Conservation (phyloP, 2,888 invertebrate genomes). For the Thalpophila matura region DNA sequence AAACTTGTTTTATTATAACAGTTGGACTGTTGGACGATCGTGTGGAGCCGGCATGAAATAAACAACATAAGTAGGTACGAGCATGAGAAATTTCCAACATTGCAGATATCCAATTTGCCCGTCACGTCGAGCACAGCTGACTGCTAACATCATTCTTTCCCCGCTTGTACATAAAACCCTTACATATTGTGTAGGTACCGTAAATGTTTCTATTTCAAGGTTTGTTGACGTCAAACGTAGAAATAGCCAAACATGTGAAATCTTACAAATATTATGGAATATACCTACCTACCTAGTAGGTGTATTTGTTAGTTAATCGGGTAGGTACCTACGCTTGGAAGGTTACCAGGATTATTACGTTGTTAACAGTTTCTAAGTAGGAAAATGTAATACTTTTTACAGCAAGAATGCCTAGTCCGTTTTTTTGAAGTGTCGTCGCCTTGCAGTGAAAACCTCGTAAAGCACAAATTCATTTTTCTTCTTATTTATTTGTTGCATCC, state of each 20-base stretch:
- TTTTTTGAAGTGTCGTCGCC: too few species aligned
- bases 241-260: conserved; percentile 13
- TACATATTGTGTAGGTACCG: not conserved
- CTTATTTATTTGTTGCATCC: too few species aligned
- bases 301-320: not conserved
- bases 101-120: conserved; percentile 6
- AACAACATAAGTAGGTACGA: not conserved
- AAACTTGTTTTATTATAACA: too few species aligned
- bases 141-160: conserved; percentile 36
- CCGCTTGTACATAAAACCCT: conserved; percentile 6
- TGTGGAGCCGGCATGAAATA: too few species aligned
- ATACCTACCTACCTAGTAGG: not conserved
- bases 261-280: not conserved
- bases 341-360: too few species aligned
- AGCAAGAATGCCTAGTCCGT: too few species aligned
- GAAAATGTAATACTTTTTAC: too few species aligned
- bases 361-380: too few species aligned
- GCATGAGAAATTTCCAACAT: conserved; percentile 8
- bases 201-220: conserved; percentile 37
- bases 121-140: conserved; percentile 35
- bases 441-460: too few species aligned
- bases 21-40: too few species aligned
- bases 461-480: too few species aligned
- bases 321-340: too few species aligned
- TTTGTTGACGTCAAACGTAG: conserved; percentile 37